Evolutionary conservation across 2,888 invertebrate species (phyloP).

Genomic region (Dorcus hopei): DNA sequence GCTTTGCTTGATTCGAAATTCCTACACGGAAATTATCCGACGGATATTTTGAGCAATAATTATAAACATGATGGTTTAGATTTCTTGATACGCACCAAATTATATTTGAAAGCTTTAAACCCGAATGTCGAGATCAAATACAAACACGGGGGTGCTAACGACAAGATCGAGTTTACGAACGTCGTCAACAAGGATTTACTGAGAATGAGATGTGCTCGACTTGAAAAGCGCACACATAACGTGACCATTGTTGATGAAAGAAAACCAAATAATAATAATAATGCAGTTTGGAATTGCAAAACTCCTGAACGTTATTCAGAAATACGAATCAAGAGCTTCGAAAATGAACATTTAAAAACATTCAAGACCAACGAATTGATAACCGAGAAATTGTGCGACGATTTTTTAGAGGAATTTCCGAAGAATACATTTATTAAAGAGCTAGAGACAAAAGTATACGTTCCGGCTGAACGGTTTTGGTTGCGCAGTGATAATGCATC

Average conservation of each 20-base stretch:
- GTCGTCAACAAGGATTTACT: conserved; percentile 3
- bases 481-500: conserved; percentile 30
- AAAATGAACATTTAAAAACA: conserved; percentile 25
- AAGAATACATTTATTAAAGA: too few species aligned
- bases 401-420: background rate
- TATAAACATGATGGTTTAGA: conserved; percentile 34
- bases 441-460: conserved; percentile 24
- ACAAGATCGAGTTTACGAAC: conserved; percentile 28
- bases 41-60: conserved; percentile 28
- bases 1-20: conserved; percentile 9
- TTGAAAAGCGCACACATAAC: conserved; percentile 2
- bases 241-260: conserved; percentile 6
- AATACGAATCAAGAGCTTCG: too few species aligned
- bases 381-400: conserved; percentile 5
- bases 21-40: conserved; percentile 7
- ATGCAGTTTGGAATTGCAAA: too few species aligned
- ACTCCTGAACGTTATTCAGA: too few species aligned
- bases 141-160: conserved; percentile 37
- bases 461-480: conserved; percentile 41
- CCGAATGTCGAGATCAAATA: conserved; percentile 20
- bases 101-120: conserved; percentile 32
- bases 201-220: conserved; percentile 5
- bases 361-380: conserved; percentile 9
- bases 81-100: conserved; percentile 34
- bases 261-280: too few species aligned